These are phyloP conservation scores for Prunella fulvescens DNA, from an alignment of 2,113 vertebrate species.

Conservation along the genomic window DNA sequence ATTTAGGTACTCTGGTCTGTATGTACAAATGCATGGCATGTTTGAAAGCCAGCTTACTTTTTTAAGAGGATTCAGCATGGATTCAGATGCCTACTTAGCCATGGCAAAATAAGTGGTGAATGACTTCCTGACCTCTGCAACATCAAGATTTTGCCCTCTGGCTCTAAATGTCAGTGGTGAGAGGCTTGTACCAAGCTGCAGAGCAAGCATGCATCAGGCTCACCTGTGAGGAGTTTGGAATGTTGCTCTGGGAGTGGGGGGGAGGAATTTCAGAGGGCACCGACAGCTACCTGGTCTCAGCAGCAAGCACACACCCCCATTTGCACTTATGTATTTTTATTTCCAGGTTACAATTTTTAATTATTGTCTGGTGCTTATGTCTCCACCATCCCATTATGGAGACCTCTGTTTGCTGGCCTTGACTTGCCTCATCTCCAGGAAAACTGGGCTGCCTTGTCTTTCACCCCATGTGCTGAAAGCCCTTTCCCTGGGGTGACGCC, in stretches of 20 bases:
- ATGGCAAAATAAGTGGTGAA: not conserved
- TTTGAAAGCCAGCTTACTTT: not conserved
- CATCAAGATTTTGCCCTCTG: not conserved
- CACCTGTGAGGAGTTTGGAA: not conserved
- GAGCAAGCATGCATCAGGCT: accelerated
- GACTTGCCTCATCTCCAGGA: not conserved
- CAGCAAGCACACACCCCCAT: not conserved
- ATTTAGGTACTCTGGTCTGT: accelerated
- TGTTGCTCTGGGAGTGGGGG: not conserved
- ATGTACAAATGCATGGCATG: accelerated
- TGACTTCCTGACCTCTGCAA: not conserved
- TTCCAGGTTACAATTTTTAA: not conserved
- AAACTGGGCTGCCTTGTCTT: not conserved
- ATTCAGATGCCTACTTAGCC: not conserved
- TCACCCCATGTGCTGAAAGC: not conserved
- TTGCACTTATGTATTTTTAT: not conserved
- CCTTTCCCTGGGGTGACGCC: not conserved
- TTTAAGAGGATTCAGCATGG: not conserved
- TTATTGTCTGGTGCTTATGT: not conserved
- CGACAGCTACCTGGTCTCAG: not conserved
- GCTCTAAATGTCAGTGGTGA: not conserved
- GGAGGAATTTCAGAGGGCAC: not conserved
- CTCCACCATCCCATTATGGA: not conserved
- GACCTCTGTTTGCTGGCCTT: not conserved
- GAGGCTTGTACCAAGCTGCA: not conserved